Percentiles rank a stretch among this genome's conserved stretches.
Evolutionary conservation across 2,888 invertebrate genomes (phyloP).

Genomic region (Deroplatys truncata): DNA sequence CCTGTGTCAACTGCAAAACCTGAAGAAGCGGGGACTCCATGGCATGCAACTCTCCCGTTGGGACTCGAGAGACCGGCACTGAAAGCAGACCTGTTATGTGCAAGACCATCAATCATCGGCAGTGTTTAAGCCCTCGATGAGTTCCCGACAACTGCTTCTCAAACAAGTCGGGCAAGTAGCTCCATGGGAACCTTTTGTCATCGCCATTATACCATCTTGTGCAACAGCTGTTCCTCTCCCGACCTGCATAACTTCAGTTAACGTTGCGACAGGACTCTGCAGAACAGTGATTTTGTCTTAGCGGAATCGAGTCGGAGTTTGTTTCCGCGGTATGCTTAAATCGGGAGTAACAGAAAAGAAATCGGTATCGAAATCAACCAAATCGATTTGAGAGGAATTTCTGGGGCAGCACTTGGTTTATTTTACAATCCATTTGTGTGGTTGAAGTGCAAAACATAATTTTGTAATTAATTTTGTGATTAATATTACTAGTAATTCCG

Average conservation of each 20-base stretch:
- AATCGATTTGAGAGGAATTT: no score
- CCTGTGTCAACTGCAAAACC: no score
- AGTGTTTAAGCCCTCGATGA: background rate
- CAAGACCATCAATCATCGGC: background rate
- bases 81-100: background rate
- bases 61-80: background rate
- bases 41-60: no score
- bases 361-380: no score
- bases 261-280: background rate
- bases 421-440: no score
- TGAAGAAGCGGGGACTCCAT: no score
- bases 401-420: no score
- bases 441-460: no score
- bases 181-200: background rate
- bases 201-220: background rate
- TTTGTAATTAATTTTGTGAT: no score
- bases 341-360: no score
- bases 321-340: no score
- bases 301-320: background rate
- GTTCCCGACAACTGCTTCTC: background rate
- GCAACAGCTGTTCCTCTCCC: background rate
- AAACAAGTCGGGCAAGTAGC: background rate
- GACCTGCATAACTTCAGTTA: background rate
- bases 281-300: background rate
- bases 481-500: no score